phyloP scores from a whole-genome alignment of 2,797 vertebrate genomes.

The Passerculus sandwichensis region DNA sequence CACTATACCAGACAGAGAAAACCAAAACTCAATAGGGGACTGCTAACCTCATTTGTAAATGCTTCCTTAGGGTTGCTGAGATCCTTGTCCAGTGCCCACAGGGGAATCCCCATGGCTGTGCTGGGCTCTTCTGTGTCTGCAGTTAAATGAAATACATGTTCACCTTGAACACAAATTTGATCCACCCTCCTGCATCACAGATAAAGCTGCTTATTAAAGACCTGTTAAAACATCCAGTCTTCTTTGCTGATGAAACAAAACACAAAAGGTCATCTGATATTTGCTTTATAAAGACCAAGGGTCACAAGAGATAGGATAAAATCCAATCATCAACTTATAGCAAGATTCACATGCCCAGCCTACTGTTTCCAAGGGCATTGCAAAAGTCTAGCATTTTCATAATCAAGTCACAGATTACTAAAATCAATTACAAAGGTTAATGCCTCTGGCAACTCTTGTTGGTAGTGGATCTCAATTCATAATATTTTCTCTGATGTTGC shows the following conservation, averaged over 20 bases:
- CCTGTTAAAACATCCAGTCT: background rate
- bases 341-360: conserved; percentile 2
- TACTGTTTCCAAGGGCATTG: conserved; percentile 16
- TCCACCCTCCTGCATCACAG: background rate
- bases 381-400: conserved; percentile 41
- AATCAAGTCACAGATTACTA: background rate
- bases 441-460: background rate
- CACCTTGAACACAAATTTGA: background rate
- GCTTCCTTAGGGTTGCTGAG: background rate
- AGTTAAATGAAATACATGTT: background rate
- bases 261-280: background rate
- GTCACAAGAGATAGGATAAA: conserved; percentile 31
- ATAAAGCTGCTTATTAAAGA: conserved; percentile 35
- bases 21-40: background rate
- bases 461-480: background rate
- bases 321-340: background rate
- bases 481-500: background rate
- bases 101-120: background rate
- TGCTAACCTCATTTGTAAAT: background rate
- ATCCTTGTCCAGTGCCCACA: background rate
- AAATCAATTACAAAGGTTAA: conserved; percentile 25
- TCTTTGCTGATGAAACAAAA: conserved; percentile 26
- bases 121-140: background rate
- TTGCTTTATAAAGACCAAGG: background rate
- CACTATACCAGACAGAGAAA: background rate